Conservation (phyloP, 2,113 vertebrate species). For the Uropsilus gracilis region DNA sequence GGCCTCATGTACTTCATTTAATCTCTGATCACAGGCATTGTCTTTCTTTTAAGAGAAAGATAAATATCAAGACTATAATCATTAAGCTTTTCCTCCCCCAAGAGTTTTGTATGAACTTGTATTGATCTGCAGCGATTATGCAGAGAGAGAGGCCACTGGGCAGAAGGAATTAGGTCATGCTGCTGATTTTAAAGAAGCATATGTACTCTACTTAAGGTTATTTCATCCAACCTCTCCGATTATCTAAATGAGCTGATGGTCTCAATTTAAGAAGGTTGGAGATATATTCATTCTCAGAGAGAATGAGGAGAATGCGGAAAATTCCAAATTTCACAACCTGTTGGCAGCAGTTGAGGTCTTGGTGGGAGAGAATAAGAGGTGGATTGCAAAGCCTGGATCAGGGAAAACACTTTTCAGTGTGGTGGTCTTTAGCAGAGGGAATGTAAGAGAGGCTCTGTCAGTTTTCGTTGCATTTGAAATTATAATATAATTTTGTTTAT, state of each 20-base stretch:
- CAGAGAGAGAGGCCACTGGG: background rate
- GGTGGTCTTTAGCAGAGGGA: background rate
- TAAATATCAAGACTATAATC: conserved; percentile 57
- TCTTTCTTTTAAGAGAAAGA: conserved; percentile 56
- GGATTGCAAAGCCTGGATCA: background rate
- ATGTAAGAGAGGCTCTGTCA: background rate
- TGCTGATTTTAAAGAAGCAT: background rate
- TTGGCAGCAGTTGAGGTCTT: background rate
- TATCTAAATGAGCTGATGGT: background rate
- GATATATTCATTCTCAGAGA: background rate
- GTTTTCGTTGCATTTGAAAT: background rate
- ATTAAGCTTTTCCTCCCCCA: conserved; percentile 23
- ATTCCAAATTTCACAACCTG: background rate
- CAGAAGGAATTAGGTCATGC: background rate
- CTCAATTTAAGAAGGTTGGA: background rate
- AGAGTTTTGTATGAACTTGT: conserved; percentile 61
- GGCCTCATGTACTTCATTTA: conserved; percentile 12
- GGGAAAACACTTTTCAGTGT: background rate
- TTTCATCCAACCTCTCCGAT: background rate
- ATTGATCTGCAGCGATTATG: conserved; percentile 49
- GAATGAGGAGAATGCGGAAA: background rate
- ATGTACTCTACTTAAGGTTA: background rate
- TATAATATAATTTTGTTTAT: background rate
- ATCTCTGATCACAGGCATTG: background rate
- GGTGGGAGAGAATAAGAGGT: background rate